phyloP scores from a whole-genome alignment of 1,140 invertebrate genomes.

The Thrips palmi region DNA sequence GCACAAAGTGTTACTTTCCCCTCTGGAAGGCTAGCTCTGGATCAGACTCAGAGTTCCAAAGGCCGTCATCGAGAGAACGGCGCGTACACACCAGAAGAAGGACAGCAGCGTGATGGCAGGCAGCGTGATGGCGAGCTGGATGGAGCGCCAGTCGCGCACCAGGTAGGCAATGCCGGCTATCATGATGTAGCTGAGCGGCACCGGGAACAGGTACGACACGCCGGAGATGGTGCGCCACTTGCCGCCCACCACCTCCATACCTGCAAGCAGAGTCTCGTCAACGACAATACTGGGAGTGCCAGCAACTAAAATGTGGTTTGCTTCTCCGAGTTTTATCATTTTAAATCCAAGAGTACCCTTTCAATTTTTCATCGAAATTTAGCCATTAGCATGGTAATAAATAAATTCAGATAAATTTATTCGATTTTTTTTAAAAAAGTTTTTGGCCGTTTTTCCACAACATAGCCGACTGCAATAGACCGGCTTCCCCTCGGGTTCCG shows the following conservation, averaged over 20 bases:
- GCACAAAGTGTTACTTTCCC: too few relatives aligned
- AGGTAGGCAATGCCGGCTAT: constrained; percentile 50
- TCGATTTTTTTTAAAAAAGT: background rate
- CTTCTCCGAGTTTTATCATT: too few relatives aligned
- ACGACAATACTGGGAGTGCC: too few relatives aligned
- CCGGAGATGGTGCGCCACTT: constrained; percentile 53
- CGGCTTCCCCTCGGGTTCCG: too few relatives aligned
- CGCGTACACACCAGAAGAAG: constrained; percentile 36
- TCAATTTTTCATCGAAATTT: constrained; percentile 11
- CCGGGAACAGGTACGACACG: constrained; percentile 50
- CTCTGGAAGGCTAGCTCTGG: too few relatives aligned
- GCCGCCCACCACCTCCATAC: constrained; percentile 50
- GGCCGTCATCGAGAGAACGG: too few relatives aligned
- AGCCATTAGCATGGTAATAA: constrained; percentile 3
- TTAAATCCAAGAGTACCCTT: constrained; percentile 9
- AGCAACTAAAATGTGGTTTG: too few relatives aligned
- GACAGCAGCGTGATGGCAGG: constrained; percentile 43
- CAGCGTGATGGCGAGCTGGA: constrained; percentile 50
- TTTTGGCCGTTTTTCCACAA: background rate
- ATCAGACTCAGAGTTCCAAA: too few relatives aligned
- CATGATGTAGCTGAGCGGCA: constrained; percentile 48
- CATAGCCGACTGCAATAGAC: too few relatives aligned
- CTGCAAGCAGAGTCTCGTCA: constrained; percentile 17
- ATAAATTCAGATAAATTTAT: constrained; percentile 1
- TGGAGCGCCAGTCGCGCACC: constrained; percentile 47